These are phyloP conservation scores for Synodontis membranacea DNA, from an alignment of 2,113 vertebrate species.

Conservation along the genomic window DNA sequence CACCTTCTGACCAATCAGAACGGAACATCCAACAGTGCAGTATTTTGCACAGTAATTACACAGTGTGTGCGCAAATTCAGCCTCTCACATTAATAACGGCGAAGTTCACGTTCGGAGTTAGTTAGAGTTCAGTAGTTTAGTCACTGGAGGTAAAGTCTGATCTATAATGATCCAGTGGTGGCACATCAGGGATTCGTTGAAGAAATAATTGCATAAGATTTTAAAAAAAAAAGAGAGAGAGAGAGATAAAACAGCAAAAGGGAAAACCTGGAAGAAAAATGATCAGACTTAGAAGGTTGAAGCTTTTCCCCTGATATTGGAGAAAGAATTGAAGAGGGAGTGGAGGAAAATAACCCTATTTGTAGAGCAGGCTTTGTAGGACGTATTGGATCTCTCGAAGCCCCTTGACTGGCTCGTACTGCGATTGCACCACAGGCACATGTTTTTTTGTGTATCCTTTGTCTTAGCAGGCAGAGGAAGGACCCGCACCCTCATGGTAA, in stretches of 20 bases:
- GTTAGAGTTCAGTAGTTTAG: background rate
- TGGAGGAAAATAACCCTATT: background rate
- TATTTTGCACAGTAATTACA: background rate
- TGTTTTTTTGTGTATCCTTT: background rate
- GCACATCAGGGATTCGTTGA: constrained; percentile 22
- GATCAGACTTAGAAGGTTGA: background rate
- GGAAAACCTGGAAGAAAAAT: background rate
- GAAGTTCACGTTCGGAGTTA: background rate
- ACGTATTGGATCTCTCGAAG: background rate
- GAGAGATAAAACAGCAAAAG: background rate
- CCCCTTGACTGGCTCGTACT: background rate
- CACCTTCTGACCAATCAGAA: background rate
- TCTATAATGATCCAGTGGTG: constrained; percentile 26
- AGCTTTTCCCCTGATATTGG: background rate
- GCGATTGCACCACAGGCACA: background rate
- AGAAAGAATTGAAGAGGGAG: background rate
- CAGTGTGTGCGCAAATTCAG: background rate
- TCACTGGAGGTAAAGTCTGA: constrained; percentile 38
- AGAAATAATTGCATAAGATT: constrained; percentile 48
- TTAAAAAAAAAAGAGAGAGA: background rate
- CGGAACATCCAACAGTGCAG: background rate
- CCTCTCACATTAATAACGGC: background rate
- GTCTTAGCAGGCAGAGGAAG: background rate
- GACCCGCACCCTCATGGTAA: background rate
- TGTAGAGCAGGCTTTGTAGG: background rate